These are phyloP conservation scores for Psephotus haematonotus DNA, from an alignment of 2,113 vertebrate genomes.

Conservation along the genomic window DNA sequence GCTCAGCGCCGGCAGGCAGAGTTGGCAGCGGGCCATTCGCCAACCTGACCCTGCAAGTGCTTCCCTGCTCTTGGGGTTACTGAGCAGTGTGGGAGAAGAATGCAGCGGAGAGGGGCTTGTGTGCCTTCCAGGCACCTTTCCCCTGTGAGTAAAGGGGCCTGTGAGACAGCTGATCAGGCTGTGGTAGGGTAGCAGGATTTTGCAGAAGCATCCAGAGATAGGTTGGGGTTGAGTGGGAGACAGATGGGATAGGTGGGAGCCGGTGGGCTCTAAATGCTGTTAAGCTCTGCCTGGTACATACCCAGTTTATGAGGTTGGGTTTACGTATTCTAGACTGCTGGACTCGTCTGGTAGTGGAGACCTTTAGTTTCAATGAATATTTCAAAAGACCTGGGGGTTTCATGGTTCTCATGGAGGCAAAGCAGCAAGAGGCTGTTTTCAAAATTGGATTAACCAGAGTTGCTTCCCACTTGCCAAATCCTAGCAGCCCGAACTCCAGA, in stretches of 20 bases:
- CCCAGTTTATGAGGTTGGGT: neutral
- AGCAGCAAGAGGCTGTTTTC: neutral
- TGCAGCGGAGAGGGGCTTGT: fast-evolving
- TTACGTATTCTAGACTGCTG: neutral
- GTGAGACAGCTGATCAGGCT: neutral
- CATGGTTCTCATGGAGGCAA: neutral
- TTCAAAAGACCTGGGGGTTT: neutral
- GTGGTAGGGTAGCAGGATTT: neutral
- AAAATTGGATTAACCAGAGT: neutral
- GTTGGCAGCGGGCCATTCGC: fast-evolving
- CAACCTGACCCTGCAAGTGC: neutral
- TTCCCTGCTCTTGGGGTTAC: neutral
- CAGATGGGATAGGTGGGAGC: too few relatives aligned
- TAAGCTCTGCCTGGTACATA: neutral
- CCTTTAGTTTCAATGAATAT: neutral
- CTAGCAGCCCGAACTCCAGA: neutral
- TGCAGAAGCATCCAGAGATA: fast-evolving
- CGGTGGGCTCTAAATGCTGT: neutral
- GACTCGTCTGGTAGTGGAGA: neutral
- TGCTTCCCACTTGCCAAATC: neutral
- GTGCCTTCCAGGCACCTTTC: neutral
- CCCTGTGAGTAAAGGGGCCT: neutral
- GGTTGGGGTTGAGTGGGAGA: neutral
- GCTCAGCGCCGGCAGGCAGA: neutral
- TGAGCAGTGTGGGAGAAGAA: neutral